Evolutionary conservation across 2,797 vertebrate genomes (phyloP).

Genomic region (Lepilemur septentrionalis): DNA sequence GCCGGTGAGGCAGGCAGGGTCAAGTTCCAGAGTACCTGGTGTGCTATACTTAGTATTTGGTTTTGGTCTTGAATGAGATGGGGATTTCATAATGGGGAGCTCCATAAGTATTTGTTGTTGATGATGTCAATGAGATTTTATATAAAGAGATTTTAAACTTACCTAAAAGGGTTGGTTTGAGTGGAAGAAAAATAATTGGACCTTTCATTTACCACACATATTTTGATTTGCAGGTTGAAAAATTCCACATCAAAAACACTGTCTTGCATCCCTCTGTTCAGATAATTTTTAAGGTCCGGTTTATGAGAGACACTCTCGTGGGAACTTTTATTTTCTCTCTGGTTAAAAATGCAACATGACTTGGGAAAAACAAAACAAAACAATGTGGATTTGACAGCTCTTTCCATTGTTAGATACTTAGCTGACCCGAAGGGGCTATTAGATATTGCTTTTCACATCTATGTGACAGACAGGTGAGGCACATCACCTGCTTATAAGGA

Average conservation of each 20-base stretch:
- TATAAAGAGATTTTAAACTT: background rate
- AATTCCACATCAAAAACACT: background rate
- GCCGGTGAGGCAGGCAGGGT: background rate
- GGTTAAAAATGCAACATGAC: background rate
- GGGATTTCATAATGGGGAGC: background rate
- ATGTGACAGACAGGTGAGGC: background rate
- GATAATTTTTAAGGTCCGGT: conserved; percentile 4
- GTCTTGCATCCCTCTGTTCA: background rate
- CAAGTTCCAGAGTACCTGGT: background rate
- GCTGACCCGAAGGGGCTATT: background rate
- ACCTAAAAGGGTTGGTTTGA: background rate
- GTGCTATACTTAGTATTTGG: background rate
- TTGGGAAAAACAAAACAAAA: conserved; percentile 9
- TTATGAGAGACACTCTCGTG: conserved; percentile 11
- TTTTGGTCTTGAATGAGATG: background rate
- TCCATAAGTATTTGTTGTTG: background rate
- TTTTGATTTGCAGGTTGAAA: conserved; percentile 1
- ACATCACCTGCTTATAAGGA: background rate
- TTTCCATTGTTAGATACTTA: background rate
- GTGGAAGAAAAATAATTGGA: background rate
- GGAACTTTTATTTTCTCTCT: conserved; percentile 11
- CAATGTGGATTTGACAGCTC: background rate
- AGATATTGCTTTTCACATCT: background rate
- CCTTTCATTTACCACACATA: conserved; percentile 17
- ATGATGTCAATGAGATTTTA: background rate